Conservation (phyloP, 2,888 invertebrate genomes). For the Pediacus dermestoides region DNA sequence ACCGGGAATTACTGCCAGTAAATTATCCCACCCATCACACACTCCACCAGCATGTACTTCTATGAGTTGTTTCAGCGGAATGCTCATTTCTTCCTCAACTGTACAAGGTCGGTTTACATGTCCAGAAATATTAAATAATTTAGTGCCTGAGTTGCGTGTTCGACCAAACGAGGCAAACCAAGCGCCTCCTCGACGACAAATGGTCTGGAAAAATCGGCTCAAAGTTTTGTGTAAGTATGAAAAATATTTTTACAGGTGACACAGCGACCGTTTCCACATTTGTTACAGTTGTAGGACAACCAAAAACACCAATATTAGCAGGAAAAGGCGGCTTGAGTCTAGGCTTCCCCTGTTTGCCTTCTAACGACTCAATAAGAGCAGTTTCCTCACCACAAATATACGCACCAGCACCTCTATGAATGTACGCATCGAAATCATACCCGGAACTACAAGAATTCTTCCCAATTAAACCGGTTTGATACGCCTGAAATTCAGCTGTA, state of each 20-base stretch:
- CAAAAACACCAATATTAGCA: slow-evolving; percentile 96
- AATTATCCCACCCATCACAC: slow-evolving; percentile 97
- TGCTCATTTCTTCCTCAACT: slow-evolving; percentile 99
- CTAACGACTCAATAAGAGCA: slow-evolving; percentile 96
- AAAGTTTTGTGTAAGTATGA: too few species aligned
- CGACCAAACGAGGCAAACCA: slow-evolving; percentile 98
- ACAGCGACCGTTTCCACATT: slow-evolving; percentile 99
- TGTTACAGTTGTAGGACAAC: slow-evolving; percentile 97
- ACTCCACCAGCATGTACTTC: slow-evolving; percentile 96
- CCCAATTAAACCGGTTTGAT: slow-evolving; percentile 91
- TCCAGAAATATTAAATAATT: slow-evolving; percentile 96
- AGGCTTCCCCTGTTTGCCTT: slow-evolving; percentile 98
- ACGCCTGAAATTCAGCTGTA: slow-evolving; percentile 61
- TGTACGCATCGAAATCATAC: slow-evolving; percentile 95
- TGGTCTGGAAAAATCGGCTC: slow-evolving; percentile 71
- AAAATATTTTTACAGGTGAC: slow-evolving; percentile 78
- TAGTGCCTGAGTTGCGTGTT: slow-evolving; percentile 94
- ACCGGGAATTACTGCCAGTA: slow-evolving; percentile 95
- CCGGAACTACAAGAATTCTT: slow-evolving; percentile 95
- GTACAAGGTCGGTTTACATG: slow-evolving; percentile 98
- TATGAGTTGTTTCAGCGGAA: slow-evolving; percentile 90
- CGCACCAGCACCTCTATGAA: slow-evolving; percentile 97
- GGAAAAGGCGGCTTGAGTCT: slow-evolving; percentile 99
- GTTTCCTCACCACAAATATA: slow-evolving; percentile 99
- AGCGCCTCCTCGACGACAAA: slow-evolving; percentile 89